These are phyloP conservation scores for Botia almorhae DNA, from an alignment of 2,797 vertebrate species.

Conservation along the genomic window DNA sequence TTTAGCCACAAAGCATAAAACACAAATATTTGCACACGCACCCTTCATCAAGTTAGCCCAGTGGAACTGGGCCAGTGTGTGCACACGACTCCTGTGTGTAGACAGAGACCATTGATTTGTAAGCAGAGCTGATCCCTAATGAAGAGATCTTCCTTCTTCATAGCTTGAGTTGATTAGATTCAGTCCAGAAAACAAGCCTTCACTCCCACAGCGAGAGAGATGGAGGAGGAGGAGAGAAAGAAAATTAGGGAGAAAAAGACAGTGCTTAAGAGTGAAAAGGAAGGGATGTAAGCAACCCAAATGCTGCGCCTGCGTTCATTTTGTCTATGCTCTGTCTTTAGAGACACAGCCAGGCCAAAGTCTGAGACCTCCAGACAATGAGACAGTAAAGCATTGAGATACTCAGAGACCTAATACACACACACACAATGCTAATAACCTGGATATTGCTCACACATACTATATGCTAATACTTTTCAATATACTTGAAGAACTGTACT, in stretches of 20 bases:
- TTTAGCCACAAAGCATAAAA: constrained; percentile 1
- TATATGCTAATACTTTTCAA: constrained; percentile 54
- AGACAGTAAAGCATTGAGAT: constrained; percentile 24
- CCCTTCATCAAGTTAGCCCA: neutral
- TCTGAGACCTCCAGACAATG: constrained; percentile 9
- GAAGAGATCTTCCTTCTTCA: constrained; percentile 59
- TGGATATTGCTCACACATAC: constrained; percentile 30
- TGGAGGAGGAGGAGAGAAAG: constrained; percentile 19
- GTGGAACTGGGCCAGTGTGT: constrained; percentile 42
- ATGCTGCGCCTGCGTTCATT: constrained; percentile 24
- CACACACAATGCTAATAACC: constrained; percentile 17
- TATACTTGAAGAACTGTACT: constrained; percentile 36
- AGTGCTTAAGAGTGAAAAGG: constrained; percentile 12
- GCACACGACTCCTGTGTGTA: constrained; percentile 33
- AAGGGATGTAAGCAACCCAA: constrained; percentile 8
- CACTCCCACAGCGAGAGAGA: constrained; percentile 35
- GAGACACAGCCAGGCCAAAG: constrained; percentile 42
- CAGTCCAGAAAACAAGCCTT: constrained; percentile 49
- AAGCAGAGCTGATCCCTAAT: constrained; percentile 59
- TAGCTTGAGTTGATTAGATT: constrained; percentile 59
- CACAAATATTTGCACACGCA: constrained; percentile 24
- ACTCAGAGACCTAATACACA: constrained; percentile 16
- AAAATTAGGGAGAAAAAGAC: constrained; percentile 25
- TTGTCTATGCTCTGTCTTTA: constrained; percentile 26
- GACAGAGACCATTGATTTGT: constrained; percentile 56